Evolutionary conservation across 2,113 vertebrate genomes (phyloP), one percentile per base, ranked within the genome.

Genomic region (Xenus cinereus): DNA sequence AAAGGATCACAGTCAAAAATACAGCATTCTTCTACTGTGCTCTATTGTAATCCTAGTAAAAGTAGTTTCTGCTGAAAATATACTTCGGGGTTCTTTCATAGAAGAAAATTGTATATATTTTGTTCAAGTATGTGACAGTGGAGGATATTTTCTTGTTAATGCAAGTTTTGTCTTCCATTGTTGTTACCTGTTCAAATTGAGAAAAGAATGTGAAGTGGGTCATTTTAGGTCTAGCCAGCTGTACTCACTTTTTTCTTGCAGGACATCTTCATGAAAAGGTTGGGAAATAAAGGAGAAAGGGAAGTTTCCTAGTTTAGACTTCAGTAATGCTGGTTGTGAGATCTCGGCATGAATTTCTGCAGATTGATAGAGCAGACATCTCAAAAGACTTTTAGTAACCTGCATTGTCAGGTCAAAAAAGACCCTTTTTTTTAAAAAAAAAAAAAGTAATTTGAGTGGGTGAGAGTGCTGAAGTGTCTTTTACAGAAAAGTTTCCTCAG

Each of bases 271-370:
- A 92, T 89, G 73, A 95, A 90, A 78, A 95, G 51, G 19, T 26
- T 68, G 21, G 20, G 39, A 81, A 92, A 81, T 81, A 96, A 96
- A 96, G 84, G 56, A 83, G 62, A 75, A 75, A 41, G 72, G 60
- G 43, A 87, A 87, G 39, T 51, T 86, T 81, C 48, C 9, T 28
- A 21, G 79, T 78, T 84, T 18, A 64, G 48, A 18, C 87, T 87
- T 87, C 76, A 57, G 53, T 80, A 67, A 62, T 54, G 41, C 54
- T 86, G 46, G 32, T 68, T 89, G 56, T 82, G 81, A 91, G 66
- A 76, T 51, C 62, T 91, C 10, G 0, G 48, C 68, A 7, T 73
- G 77, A 89, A 73, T 85, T 87, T 69, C 53, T 91, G 53, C 53
- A 75, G 66, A 48, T 26, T 80, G 56, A 22, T 39, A n/a, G 48